Evolutionary conservation across 1,140 invertebrate species (phyloP).

Genomic region (Sitobion miscanthi): DNA sequence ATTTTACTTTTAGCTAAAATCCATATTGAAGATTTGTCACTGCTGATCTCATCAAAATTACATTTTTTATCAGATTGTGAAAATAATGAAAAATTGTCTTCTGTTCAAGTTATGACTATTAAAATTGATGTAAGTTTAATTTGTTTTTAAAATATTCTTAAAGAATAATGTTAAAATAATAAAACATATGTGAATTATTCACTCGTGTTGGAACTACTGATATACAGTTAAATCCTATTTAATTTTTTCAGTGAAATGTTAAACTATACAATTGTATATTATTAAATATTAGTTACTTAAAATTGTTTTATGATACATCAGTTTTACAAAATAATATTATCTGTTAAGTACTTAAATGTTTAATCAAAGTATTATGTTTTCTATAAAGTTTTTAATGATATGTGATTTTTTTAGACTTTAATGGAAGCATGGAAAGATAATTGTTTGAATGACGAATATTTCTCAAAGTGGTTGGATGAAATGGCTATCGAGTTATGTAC

Average conservation of each 20-base stretch:
- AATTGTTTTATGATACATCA: too few relatives aligned
- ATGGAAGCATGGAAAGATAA: conserved; percentile 69
- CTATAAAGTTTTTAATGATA: neutral
- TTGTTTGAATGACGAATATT: conserved; percentile 68
- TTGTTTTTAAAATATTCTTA: neutral
- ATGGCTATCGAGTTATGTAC: conserved; percentile 68
- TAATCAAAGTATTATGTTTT: too few relatives aligned
- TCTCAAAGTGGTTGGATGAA: conserved; percentile 68
- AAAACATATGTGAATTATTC: too few relatives aligned
- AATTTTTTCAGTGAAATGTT: too few relatives aligned
- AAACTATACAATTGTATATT: too few relatives aligned
- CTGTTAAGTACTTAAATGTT: too few relatives aligned
- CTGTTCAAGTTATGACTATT: conserved; percentile 53
- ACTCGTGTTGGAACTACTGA: too few relatives aligned
- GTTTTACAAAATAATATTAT: too few relatives aligned
- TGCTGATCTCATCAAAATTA: conserved; percentile 47
- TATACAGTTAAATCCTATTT: too few relatives aligned
- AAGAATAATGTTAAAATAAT: too few relatives aligned
- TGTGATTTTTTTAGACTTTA: conserved; percentile 67
- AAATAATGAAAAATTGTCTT: conserved; percentile 40
- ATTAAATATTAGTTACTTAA: too few relatives aligned
- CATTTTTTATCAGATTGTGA: conserved; percentile 52
- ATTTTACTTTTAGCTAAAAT: conserved; percentile 20
- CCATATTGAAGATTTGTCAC: conserved; percentile 41
- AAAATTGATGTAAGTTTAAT: conserved; percentile 54